Evolutionary conservation across 2,888 invertebrate genomes (phyloP).

Genomic region (Encarsia formosa): DNA sequence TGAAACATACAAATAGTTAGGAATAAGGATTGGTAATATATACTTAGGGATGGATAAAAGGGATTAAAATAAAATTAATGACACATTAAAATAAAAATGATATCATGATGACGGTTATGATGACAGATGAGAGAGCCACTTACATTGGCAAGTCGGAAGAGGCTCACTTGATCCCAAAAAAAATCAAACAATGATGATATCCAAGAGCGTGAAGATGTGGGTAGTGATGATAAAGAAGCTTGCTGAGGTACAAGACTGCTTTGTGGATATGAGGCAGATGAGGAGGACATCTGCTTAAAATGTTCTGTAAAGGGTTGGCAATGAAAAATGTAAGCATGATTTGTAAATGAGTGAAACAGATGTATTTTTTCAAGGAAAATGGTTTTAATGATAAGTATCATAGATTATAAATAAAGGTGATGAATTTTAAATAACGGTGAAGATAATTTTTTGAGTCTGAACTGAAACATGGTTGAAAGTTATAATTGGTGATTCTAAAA

Average conservation of each 20-base stretch:
- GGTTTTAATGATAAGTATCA: no score
- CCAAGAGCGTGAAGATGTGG: slow-evolving; percentile 49
- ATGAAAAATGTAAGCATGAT: slow-evolving; percentile 11
- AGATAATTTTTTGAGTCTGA: background rate
- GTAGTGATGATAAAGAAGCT: slow-evolving; percentile 25
- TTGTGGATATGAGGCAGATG: slow-evolving; percentile 42
- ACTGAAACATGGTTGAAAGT: no score
- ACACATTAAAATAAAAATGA: background rate
- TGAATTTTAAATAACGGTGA: background rate
- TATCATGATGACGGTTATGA: slow-evolving; percentile 5
- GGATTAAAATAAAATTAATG: background rate
- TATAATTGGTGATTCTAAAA: no score
- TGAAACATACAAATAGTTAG: background rate
- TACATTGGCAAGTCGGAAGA: slow-evolving; percentile 47
- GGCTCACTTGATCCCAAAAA: slow-evolving; percentile 51
- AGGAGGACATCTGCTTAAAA: slow-evolving; percentile 49
- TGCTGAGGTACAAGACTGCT: slow-evolving; percentile 46
- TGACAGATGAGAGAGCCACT: slow-evolving; percentile 27
- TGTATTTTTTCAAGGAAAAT: background rate
- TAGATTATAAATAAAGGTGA: no score
- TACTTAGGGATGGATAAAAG: background rate
- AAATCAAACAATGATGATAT: slow-evolving; percentile 50
- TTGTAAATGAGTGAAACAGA: background rate
- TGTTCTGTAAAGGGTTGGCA: slow-evolving; percentile 39
- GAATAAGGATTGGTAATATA: background rate